Conservation (phyloP, 2,113 vertebrate genomes). For the Neogale vison region DNA sequence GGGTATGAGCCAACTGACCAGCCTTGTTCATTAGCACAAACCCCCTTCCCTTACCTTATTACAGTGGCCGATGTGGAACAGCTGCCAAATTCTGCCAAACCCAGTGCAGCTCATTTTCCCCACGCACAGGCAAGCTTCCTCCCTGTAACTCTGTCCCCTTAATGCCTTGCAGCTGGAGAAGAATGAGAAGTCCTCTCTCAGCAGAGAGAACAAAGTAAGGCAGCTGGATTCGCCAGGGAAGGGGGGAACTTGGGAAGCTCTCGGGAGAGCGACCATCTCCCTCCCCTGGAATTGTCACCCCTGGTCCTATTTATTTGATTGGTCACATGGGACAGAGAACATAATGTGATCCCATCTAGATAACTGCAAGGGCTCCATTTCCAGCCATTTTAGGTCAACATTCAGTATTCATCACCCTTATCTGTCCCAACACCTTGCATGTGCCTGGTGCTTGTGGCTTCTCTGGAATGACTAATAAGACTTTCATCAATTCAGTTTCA, state of each 20-base stretch:
- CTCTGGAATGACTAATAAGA: constrained; percentile 29
- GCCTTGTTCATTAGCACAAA: background rate
- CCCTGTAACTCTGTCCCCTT: accelerated
- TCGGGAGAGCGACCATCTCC: background rate
- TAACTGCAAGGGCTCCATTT: background rate
- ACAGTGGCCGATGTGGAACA: background rate
- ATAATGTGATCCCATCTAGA: background rate
- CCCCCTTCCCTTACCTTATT: background rate
- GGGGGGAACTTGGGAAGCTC: background rate
- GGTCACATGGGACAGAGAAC: background rate
- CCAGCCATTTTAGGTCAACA: background rate
- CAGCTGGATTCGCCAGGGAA: background rate
- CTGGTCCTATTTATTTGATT: background rate
- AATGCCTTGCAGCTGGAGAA: background rate
- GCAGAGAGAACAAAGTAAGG: background rate
- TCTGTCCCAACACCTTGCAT: background rate
- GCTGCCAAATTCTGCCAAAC: constrained; percentile 6
- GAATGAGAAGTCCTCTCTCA: background rate
- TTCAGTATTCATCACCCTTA: background rate
- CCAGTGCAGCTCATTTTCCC: background rate
- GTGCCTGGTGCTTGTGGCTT: background rate
- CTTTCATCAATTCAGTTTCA: constrained; percentile 9
- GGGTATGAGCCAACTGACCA: background rate
- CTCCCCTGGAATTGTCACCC: background rate
- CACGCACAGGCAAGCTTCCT: background rate